Evolutionary conservation across 2,888 invertebrate genomes (phyloP).

Genomic region (Tetranychus truncatus): DNA sequence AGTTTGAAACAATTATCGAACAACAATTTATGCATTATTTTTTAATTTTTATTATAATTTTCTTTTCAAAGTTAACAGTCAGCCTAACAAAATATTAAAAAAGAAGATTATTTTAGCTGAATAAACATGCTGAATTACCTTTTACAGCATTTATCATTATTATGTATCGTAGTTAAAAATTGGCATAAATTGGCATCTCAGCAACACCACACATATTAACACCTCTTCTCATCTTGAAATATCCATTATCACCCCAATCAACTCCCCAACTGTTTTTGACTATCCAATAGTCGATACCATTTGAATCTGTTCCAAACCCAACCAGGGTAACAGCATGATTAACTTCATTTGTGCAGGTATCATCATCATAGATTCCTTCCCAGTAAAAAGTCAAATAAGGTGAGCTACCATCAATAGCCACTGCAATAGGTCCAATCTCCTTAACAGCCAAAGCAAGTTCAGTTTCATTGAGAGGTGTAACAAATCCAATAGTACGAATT

Average conservation of each 20-base stretch:
- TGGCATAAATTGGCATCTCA: conserved; percentile 63
- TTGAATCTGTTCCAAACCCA: conserved; percentile 49
- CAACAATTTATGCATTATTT: no score
- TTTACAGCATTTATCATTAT: no score
- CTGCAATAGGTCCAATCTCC: conserved; percentile 49
- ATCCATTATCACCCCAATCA: conserved; percentile 64
- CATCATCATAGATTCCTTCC: conserved; percentile 46
- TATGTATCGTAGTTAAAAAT: not conserved
- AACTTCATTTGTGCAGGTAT: conserved; percentile 36
- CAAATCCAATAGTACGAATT: conserved; percentile 57
- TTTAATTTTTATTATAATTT: no score
- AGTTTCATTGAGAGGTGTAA: conserved; percentile 44
- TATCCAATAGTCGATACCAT: conserved; percentile 46
- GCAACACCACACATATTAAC: conserved; percentile 66
- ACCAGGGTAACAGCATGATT: conserved; percentile 72
- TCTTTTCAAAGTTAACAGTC: no score
- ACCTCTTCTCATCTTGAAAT: conserved; percentile 71
- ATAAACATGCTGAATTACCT: no score
- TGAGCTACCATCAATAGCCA: conserved; percentile 60
- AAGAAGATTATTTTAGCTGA: no score
- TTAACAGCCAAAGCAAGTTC: conserved; percentile 58
- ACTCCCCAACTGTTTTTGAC: conserved; percentile 70
- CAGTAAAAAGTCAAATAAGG: not conserved
- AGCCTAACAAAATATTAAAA: no score
- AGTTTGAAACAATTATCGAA: no score